Evolutionary conservation across 2,797 vertebrate genomes (phyloP).

Genomic region (Petrocephalus schoutedeni): DNA sequence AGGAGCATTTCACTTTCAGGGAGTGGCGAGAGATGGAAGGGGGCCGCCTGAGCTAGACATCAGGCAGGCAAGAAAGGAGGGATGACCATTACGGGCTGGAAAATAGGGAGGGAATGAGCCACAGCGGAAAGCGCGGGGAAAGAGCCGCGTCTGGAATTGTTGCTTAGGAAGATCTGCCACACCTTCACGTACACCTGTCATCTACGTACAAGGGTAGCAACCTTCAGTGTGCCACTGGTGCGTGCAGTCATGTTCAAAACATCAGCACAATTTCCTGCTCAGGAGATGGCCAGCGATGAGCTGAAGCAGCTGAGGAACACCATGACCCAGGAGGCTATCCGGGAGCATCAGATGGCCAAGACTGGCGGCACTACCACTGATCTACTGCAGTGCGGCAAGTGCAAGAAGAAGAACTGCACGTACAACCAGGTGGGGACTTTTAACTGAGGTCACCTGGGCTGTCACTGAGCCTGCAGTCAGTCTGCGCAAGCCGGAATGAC

Average conservation of each 20-base stretch:
- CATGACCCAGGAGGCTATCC: constrained; percentile 92
- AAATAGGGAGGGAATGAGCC: no score
- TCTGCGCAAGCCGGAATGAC: neutral
- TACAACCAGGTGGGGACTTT: constrained; percentile 84
- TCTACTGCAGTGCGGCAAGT: constrained; percentile 90
- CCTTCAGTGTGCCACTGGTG: neutral
- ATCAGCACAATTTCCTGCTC: neutral
- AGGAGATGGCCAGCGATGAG: constrained; percentile 99
- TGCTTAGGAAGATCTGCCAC: neutral
- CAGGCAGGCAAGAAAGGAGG: neutral
- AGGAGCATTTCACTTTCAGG: neutral
- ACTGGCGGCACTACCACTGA: constrained; percentile 84
- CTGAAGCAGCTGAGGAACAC: constrained; percentile 83
- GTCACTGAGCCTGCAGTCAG: neutral
- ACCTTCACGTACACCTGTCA: neutral
- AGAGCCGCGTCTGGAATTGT: no score
- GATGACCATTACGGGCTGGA: no score
- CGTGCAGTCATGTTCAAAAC: neutral
- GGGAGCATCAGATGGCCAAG: constrained; percentile 98
- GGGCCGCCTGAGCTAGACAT: neutral
- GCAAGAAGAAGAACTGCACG: constrained; percentile 94
- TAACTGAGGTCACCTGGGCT: neutral
- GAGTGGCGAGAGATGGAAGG: neutral
- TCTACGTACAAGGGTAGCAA: neutral
- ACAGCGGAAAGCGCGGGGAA: no score